Conservation (phyloP, 2,113 vertebrate species). For the Hemicordylus capensis region DNA sequence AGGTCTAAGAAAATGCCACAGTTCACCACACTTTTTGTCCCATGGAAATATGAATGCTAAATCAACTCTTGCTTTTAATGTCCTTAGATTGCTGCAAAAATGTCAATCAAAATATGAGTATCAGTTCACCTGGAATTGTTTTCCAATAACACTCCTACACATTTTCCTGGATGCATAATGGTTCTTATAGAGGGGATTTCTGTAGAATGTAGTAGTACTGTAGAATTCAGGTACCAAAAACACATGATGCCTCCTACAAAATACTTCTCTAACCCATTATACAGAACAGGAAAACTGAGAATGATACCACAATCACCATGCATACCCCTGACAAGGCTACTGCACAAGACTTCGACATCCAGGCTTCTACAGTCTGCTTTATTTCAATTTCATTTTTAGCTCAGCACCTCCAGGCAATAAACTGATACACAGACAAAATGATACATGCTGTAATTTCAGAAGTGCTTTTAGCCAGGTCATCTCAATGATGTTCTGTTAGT, state of each 20-base stretch:
- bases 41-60: background rate
- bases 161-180: background rate
- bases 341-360: background rate
- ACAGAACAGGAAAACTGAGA: background rate
- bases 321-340: background rate
- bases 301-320: background rate
- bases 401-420: conserved; percentile 34
- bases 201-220: background rate
- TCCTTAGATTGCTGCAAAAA: background rate
- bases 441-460: conserved; percentile 37
- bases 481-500: conserved; percentile 18
- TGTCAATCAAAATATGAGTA: too few relatives aligned
- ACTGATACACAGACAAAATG: conserved; percentile 52
- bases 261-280: background rate
- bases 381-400: conserved; percentile 46
- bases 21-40: background rate
- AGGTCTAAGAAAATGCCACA: background rate
- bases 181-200: background rate
- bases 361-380: background rate
- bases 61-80: background rate
- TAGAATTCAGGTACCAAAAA: background rate
- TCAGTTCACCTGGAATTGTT: background rate
- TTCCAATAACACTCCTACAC: background rate
- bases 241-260: rapidly evolving
- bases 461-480: conserved; percentile 49